Evolutionary conservation across 2,888 invertebrate species (phyloP), one percentile per base, ranked within the genome.

Genomic region (Eulithis testata): DNA sequence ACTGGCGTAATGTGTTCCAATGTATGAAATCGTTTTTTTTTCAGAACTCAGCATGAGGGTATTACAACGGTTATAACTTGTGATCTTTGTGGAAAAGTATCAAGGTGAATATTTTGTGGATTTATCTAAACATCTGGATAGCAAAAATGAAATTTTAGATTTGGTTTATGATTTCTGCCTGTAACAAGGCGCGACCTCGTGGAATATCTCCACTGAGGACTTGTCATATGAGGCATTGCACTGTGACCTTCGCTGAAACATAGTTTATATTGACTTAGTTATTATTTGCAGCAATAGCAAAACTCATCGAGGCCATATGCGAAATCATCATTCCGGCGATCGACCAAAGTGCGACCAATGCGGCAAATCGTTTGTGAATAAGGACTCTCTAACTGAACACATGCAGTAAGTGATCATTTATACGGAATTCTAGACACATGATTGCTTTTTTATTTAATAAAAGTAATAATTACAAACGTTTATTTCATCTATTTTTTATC

Each of bases 281-380:
- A n/a, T 27, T 57, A 5, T 51, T 61, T 60, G 0, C 77, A 92
- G 91, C 59, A 93, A 93, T 69, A 85, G 78, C 52, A 91, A 91
- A 63, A 93, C 92, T 0, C 91, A 91, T 56, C 76, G 88, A 2
- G 89, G 91, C 0, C 92, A 92, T 66, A 83, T 92, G 82, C 71
- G 91, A 0, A 93, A 93, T 76, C 87, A 88, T 54, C 91, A 93
- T 78, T 73, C 84, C 11, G 89, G 87, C 0, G 84, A 81, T 7
- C 69, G 90, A 4, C 89, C 89, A 0, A 77, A 81, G 43, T 93
- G 93, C 68, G 86, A 86, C 37, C 83, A 85, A 65, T 93, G 93
- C 74, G 89, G 90, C 1, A 91, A 92, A 75, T 84, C 84, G 0
- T 92, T 93, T 68, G 80, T 92, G 63, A 91, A 92, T 66, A 87